Evolutionary conservation across 2,888 invertebrate genomes (phyloP).

Genomic region (Mythimna vitellina): DNA sequence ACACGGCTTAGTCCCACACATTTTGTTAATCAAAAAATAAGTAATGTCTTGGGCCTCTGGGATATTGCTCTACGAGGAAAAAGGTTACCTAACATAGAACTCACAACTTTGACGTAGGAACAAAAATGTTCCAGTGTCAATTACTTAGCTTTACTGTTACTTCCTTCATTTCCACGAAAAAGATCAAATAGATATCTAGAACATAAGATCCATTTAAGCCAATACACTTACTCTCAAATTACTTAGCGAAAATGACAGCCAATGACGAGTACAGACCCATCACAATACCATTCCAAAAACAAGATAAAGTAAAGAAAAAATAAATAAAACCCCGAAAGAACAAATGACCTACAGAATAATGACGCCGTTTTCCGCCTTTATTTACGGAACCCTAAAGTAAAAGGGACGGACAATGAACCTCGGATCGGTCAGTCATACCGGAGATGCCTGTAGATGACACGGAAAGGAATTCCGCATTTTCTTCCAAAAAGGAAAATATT

Average conservation of each 20-base stretch:
- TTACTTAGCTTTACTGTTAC: neutral
- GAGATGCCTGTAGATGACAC: constrained; percentile 60
- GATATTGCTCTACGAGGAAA: too few species aligned
- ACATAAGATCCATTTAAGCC: neutral
- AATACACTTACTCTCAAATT: constrained; percentile 12
- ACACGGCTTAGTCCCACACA: too few species aligned
- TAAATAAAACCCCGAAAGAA: constrained; percentile 33
- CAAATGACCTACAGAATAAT: constrained; percentile 52
- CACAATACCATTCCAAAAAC: constrained; percentile 29
- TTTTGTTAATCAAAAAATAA: too few species aligned
- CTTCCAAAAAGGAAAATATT: constrained; percentile 22
- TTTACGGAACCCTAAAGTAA: constrained; percentile 39
- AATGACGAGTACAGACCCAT: constrained; percentile 7
- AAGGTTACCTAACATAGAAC: too few species aligned
- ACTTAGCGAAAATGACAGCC: constrained; percentile 5
- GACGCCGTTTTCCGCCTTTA: constrained; percentile 49
- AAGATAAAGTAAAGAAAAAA: constrained; percentile 13
- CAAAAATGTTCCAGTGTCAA: neutral
- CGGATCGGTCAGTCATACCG: constrained; percentile 51
- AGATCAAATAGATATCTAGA: neutral
- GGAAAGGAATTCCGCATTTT: constrained; percentile 51
- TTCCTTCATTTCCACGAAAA: neutral
- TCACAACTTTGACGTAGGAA: neutral
- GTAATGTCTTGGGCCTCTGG: too few species aligned
- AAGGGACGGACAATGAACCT: constrained; percentile 55